Base-by-base conservation (phyloP, 1,140 invertebrate genomes). In the Drosophila orena region DNA sequence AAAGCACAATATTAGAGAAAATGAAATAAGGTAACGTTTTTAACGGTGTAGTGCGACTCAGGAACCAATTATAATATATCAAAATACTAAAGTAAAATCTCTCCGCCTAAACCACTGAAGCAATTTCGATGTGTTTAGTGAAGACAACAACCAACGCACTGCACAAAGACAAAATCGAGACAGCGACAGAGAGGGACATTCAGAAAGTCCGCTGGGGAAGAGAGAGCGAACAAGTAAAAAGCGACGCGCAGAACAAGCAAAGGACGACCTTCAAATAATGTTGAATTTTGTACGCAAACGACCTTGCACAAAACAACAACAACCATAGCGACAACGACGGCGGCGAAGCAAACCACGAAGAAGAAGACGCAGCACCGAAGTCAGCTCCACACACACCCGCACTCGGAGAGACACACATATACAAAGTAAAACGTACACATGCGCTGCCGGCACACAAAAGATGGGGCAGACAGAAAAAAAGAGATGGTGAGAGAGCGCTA, bases 251-350 rank as follows among this genome's bases (percentile, higher is more conserved):
- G 68, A 77, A 68, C 74, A 72, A 61, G 75, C 78, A 91, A 91
- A 91, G 91, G 91, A 92, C 91, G 91, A 92, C 91, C 91, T 92
- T 92, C 91, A 92, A 92, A 91, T 90, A 91, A 92, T 92, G 85
- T 75, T 92, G 85, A 91, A 92, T 80, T 92, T 92, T 92, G 88
- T 92, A 92, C 90, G 91, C 91, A 92, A 92, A 92, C 91, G 91
- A 92, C 91, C 91, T 92, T 92, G 91, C 85, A 90, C 79, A 91
- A 77, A 91, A 74, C 86, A 88, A 88, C 84, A 88, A 79, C 79
- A 61, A 69, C 61, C 15, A 43, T 54, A 47, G 37, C 55, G 70
- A 55, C 55, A 60, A 22, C 57, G 38, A 7, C 27, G 30, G 15
- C 56, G 60, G 72, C 61, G 78, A 77, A 86, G 59, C 61, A 62